Base-by-base conservation (phyloP, 2,888 invertebrate genomes). In the Eupithecia vulgata region DNA sequence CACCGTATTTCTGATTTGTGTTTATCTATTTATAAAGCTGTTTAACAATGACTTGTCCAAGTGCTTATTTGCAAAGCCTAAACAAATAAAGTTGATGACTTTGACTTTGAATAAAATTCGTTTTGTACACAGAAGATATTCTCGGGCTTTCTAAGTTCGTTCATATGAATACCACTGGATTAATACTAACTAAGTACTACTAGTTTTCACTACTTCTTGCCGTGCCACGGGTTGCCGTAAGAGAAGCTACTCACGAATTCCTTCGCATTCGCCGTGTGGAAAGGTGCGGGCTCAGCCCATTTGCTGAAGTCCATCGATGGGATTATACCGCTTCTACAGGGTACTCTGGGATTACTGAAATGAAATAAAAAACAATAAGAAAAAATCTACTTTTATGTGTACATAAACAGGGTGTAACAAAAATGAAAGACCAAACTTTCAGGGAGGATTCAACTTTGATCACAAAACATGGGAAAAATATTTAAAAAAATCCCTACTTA, bases 271-370 rank as follows among this genome's bases (percentile, higher is more conserved):
- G 87, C 77, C 48, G 90, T 89, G 65, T 84, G 87, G 87, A 90
- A 92, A 0, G 93, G 91, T 72, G 95, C 90, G 59, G 95, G 95
- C 86, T 98, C 98, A 25, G 98, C 97, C 98, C 98, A 98, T 91
- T 98, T 98, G 80, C 96, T 96, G 83, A 98, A 95, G 91, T 98
- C 98, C 84, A 98, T 97, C 74, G 96, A 95, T 17, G 98, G 98
- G 76, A 98, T 95, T 68, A 98, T 95, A 78, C 98, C 98, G 84
- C 98, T 98, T 90, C 97, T 96, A 91, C 98, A 98, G 12, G 98
- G 98, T 78, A 98, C 98, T 83, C 98, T 95, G n/a, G 98, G 98
- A 91, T 98, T 98, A 82, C 98, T 98, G 89, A 92, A 67, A 70
- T 10, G 35, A 66, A 71, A 17, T 57, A 45, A 66, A 25, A 0